Conservation (phyloP, 2,797 vertebrate species). For the Sus cebifrons region DNA sequence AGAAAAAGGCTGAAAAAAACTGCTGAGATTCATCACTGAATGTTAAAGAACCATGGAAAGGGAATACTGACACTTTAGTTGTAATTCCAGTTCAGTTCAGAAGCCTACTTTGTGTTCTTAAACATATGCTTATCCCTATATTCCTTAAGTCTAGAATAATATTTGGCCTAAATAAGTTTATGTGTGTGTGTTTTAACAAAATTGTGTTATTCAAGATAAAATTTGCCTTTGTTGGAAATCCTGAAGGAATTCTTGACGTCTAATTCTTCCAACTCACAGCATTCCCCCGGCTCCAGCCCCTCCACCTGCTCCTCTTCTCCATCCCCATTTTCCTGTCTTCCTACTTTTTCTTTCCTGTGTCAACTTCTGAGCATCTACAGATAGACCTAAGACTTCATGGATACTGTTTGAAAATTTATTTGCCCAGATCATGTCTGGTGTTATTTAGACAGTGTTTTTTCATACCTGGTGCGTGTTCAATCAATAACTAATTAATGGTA, state of each 20-base stretch:
- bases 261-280: background rate
- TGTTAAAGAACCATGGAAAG: background rate
- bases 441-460: slow-evolving; percentile 5
- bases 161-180: background rate
- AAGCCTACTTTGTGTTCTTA: background rate
- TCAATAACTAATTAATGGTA: background rate
- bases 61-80: background rate
- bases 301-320: background rate
- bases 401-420: background rate
- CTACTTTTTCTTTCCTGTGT: background rate
- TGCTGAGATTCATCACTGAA: background rate
- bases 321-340: background rate
- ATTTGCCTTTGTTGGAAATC: background rate
- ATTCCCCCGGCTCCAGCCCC: rapidly evolving
- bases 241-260: background rate
- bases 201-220: background rate
- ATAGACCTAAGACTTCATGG: slow-evolving; percentile 2
- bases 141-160: slow-evolving; percentile 7
- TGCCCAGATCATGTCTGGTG: background rate
- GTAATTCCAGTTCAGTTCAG: background rate
- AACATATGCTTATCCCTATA: background rate
- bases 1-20: background rate
- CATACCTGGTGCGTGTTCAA: background rate
- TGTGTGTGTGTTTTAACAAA: background rate
- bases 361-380: background rate